A percentile compares a stretch with the other conserved stretches of the same genome.
These are phyloP conservation scores for Drosophila varians DNA, from an alignment of 1,140 invertebrate species.

Conservation along the genomic window DNA sequence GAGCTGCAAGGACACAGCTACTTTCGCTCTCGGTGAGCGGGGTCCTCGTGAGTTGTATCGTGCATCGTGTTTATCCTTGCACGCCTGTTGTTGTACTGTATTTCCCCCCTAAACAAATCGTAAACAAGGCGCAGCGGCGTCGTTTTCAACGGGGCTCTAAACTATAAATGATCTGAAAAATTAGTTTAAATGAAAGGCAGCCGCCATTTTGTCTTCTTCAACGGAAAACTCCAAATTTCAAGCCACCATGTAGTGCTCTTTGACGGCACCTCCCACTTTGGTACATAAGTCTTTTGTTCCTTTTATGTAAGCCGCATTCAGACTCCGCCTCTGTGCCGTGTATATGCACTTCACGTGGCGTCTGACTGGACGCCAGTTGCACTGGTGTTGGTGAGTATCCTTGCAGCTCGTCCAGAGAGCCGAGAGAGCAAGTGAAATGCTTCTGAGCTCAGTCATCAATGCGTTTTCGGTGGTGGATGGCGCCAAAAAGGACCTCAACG, in stretches of 20 bases:
- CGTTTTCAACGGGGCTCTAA: slow-evolving; percentile 20
- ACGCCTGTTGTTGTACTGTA: slow-evolving; percentile 49
- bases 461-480: slow-evolving; percentile 55
- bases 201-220: slow-evolving; percentile 64
- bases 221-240: background rate
- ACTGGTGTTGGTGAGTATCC: slow-evolving; percentile 56
- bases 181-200: background rate
- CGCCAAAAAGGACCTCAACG: slow-evolving; percentile 26
- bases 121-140: slow-evolving; percentile 80
- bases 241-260: slow-evolving; percentile 16
- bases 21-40: slow-evolving; percentile 66
- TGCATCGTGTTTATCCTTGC: slow-evolving; percentile 58
- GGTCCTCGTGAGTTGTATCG: slow-evolving; percentile 38
- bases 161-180: slow-evolving; percentile 5
- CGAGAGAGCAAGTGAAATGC: slow-evolving; percentile 28
- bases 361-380: slow-evolving; percentile 46
- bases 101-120: slow-evolving; percentile 69
- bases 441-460: slow-evolving; percentile 8
- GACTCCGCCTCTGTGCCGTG: slow-evolving; percentile 74
- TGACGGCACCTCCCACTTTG: slow-evolving; percentile 56
- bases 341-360: slow-evolving; percentile 51
- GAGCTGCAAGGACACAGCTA: slow-evolving; percentile 35
- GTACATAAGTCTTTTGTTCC: slow-evolving; percentile 47
- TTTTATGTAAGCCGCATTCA: slow-evolving; percentile 41
- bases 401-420: slow-evolving; percentile 45